Evolutionary conservation across 2,888 invertebrate species (phyloP), one percentile per base, ranked within the genome.

Genomic region (Dendrolimus pini): DNA sequence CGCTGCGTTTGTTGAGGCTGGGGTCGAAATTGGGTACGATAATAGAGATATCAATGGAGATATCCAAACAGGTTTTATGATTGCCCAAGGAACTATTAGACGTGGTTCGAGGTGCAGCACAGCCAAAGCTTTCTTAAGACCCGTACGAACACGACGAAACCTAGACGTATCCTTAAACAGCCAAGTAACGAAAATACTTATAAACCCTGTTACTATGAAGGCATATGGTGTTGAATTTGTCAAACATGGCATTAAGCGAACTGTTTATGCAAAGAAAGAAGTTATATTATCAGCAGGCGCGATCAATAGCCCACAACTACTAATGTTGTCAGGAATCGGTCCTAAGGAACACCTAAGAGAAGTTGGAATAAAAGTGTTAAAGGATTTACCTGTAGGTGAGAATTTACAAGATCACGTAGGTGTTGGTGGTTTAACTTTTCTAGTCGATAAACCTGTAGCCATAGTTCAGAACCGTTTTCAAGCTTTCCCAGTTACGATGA

Each of bases 321-420:
- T 99, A 61, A 97, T 98, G 97, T 83, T 98, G 0, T 97, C 97
- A 0, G 98, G 98, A 0, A 91, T 97, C 57, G 96, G 96, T 0
- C 96, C 96, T 0, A 89, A 91, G 58, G 85, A 93, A 12, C 96
- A 97, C 68, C 85, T 97, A 10, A 83, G 87, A 62, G 90, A 94
- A 55, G 88, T 95, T 0, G 94, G 95, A 6, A 95, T 97, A 55
- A 93, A 93, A 8, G 93, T 96, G 0, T 69, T 97, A 0, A 94
- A 94, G 72, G 94, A 97, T 81, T 87, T 96, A 54, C 93, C 93
- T 0, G 96, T 95, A 0, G 96, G 96, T 0, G 94, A 96, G 71
- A 96, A 97, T 74, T 86, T 97, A 55, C 97, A 97, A 81, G 97
- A 97, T 79, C 97, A 97, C 77, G 96, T 97, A 1, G 97, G 95